Evolutionary conservation across 2,113 vertebrate genomes (phyloP), one percentile per base, ranked within the genome.

Genomic region (Chamaea fasciata): DNA sequence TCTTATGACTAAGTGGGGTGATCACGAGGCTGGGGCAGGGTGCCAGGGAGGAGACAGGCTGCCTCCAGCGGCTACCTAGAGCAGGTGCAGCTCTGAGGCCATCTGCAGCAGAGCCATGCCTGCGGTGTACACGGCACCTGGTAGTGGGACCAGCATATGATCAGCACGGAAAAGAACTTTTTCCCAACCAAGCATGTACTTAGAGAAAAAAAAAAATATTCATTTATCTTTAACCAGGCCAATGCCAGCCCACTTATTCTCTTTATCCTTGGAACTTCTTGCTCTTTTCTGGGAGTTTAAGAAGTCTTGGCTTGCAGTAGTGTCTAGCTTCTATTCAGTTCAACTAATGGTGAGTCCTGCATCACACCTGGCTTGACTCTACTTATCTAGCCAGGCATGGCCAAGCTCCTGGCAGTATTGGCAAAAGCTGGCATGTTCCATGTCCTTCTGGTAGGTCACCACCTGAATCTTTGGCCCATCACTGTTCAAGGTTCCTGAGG

Each of bases 341-440:
- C 41, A 77, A 49, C 28, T 33, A 56, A 56, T n/a, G 8, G 23
- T 35, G 23, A 64, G 15, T 31, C 24, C 33, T 52, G 19, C 7
- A 23, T 44, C 0, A 0, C 16, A 44, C n/a, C 23, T 44, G n/a
- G 24, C 7, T 62, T 60, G 55, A 20, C 22, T 76, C 14, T 44
- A 14, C 35, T 73, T 42, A 9, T 52, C 8, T 30, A 65, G 35
- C 7, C n/a, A 69, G 81, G 9, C 24, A 44, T 4, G 4, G 11
- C 20, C 47, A 76, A 76, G 19, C 9, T 88, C 26, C 65, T 68
- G 57, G 52, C 24, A 56, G 4, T 42, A 59, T 4, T 33, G 47
- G 49, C 18, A 87, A 76, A 42, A 82, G 14, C 44, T 79, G 52
- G 4, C 11, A 35, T 10, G 2, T 67, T 41, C 13, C 11, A 27